Base-by-base conservation (phyloP, 2,113 vertebrate genomes). In the Tretioscincus oriximinensis region DNA sequence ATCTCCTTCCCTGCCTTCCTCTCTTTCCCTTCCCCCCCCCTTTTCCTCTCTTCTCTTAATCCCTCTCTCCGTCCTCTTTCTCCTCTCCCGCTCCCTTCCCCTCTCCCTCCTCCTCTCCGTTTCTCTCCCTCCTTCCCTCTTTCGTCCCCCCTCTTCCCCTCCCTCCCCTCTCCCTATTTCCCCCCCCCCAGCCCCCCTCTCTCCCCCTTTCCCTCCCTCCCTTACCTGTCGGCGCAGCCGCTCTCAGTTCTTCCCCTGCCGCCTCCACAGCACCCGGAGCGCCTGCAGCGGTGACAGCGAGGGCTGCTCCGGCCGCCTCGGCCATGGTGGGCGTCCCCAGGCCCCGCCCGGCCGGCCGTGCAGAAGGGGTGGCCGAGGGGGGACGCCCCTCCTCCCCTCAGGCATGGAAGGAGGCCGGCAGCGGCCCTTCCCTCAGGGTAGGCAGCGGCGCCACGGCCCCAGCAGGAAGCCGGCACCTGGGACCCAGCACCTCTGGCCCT, bases 311-410 rank as follows among this genome's bases (percentile, higher is more conserved):
- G 86, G 65, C 86, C 67, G 83, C 82, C 75, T 88, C 88, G 45
- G 93, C 92, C 92, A 91, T 93, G 49, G 81, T 79, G 45, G 49
- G 76, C 84, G 77, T 80, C 87, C 20, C 67, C 9, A 12, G 35
- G 35, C 35, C 35, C 35, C 35, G 31, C 72, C 26, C 45, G 80
- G 69, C 71, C 73, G 84, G 86, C 81, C 87, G n/a, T n/a, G n/a
- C n/a, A 77, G 83, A 85, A 82, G 88, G 83, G 86, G 88, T 82
- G 65, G 67, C 73, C 28, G 47, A 74, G 49, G 72, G 64, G 14
- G 79, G 9, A 28, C 65, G 29, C 10, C 26, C 41, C 80, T 6
- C 10, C 2, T 14, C 68, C 51, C 69, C 72, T 49, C 61, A 81
- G 74, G 81, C 90, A 90, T 87, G 84, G 81, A 41, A 58, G 20